Evolutionary conservation across 1,140 invertebrate genomes (phyloP), one percentile per base, ranked within the genome.

Genomic region (Eumaeus atala): DNA sequence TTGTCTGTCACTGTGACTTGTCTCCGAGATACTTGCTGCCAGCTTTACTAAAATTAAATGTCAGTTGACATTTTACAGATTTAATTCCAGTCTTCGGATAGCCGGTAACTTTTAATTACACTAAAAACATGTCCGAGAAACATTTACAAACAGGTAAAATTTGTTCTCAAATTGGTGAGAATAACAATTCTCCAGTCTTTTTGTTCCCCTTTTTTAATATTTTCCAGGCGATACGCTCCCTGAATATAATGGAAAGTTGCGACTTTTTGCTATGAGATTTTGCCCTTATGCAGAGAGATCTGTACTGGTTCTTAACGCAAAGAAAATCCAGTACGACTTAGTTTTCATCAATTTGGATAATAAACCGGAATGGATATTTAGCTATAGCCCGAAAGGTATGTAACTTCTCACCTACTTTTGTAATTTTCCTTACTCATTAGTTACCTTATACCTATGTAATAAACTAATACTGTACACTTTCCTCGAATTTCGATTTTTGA

Each of bases 181-280:
- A 16, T 59, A 54, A 44, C 33, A 47, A 28, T 3, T 42, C 5
- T 42, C 51, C 56, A 54, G 12, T 36, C 48, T 47, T 37, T 28
- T 58, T 33, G 37, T 58, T 38, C 56, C 4, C 16, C 34, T 37
- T 51, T 36, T 57, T 71, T 62, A n/a, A n/a, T 65, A 48, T 47
- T 62, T 64, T 66, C 16, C 50, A 87, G 84, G 84, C 53, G 82
- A 87, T 70, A 67, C 61, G 14, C 56, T 85, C 12, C 84, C 84
- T 0, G 52, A 70, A 21, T 77, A 70, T 49, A 66, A 42, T 54
- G 94, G 91, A 6, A 92, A 92, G 72, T 68, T 96, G 38, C 90
- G 95, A 0, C 77, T 97, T 0, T 97, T 96, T 75, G 95, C 92
- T 50, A 97, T 97, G 94, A 89, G 94, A 66, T 97, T 96, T 79